These are phyloP conservation scores for Loris lydekkerianus DNA, from an alignment of 2,797 vertebrate genomes.

Conservation along the genomic window DNA sequence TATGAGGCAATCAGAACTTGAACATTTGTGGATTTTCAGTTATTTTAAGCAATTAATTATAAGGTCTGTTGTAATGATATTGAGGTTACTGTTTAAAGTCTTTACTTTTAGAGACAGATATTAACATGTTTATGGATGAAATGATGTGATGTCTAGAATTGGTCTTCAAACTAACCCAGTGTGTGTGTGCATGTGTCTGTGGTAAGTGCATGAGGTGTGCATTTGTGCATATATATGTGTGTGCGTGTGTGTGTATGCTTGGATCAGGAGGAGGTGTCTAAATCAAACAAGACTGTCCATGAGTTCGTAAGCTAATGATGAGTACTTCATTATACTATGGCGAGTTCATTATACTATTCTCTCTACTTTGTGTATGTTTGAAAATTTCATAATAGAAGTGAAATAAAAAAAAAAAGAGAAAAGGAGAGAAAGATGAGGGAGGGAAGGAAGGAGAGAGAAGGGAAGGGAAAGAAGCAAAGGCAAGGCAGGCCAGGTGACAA, in stretches of 20 bases:
- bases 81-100: not conserved
- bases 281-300: not conserved
- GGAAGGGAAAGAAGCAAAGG: not conserved
- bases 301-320: not conserved
- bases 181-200: too few relatives aligned
- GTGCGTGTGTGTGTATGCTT: not conserved
- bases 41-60: slow-evolving; percentile 43
- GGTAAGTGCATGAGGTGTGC: too few relatives aligned
- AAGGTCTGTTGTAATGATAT: not conserved
- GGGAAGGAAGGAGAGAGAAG: not conserved
- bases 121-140: not conserved
- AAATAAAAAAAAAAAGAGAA: not conserved
- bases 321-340: not conserved
- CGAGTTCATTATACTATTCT: not conserved
- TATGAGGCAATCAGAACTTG: not conserved
- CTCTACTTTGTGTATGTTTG: not conserved
- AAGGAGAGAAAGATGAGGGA: too few relatives aligned
- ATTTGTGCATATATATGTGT: too few relatives aligned
- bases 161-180: not conserved
- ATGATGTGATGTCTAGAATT: not conserved
- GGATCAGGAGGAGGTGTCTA: not conserved
- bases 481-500: not conserved
- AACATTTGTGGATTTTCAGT: not conserved
- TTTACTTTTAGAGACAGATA: not conserved
- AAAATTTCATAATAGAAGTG: not conserved